Conservation (phyloP, 2,113 vertebrate species). For the Sylvilagus bachmani region DNA sequence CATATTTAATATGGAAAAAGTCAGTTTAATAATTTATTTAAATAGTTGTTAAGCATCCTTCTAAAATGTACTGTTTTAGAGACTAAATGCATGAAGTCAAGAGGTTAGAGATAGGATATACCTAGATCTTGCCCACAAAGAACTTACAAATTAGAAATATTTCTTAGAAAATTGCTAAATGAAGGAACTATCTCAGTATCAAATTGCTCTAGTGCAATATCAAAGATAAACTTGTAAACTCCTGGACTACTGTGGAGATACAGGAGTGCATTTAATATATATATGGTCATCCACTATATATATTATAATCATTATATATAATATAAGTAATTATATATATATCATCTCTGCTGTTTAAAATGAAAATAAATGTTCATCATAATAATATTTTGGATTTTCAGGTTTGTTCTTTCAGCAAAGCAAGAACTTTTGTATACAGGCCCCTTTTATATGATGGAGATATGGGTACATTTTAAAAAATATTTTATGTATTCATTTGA, state of each 20-base stretch:
- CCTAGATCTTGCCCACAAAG: neutral
- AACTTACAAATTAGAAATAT: neutral
- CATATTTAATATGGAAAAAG: neutral
- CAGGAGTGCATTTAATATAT: neutral
- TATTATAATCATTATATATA: too few species aligned
- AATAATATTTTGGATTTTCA: conserved; percentile 18
- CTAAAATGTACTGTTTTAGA: neutral
- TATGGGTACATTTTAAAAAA: neutral
- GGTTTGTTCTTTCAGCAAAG: neutral
- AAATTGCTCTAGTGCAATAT: neutral
- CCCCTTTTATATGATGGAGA: neutral
- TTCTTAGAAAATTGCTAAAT: neutral
- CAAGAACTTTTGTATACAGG: neutral
- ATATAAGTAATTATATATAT: too few species aligned
- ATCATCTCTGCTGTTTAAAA: neutral
- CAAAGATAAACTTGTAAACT: neutral
- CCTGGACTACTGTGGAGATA: neutral
- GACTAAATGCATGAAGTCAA: neutral
- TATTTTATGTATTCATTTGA: too few species aligned
- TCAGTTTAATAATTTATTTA: neutral
- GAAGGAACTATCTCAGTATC: neutral
- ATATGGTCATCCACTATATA: neutral
- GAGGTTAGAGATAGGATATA: neutral
- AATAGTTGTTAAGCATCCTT: neutral
- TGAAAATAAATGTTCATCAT: conserved; percentile 2